Evolutionary conservation across 2,797 vertebrate species (phyloP).

Genomic region (Phoeniculus purpureus): DNA sequence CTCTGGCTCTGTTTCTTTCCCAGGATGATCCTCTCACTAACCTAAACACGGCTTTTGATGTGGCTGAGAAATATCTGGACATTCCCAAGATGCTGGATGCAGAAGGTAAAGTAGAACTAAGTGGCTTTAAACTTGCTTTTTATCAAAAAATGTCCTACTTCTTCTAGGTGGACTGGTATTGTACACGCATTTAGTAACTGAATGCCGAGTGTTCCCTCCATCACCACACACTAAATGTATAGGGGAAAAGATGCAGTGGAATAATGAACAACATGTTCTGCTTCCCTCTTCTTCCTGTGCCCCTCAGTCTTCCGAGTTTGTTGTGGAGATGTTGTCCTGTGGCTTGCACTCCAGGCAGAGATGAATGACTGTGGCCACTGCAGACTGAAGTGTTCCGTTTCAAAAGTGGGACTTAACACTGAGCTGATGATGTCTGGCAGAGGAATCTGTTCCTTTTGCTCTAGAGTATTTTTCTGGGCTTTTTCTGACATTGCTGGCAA

Average conservation of each 20-base stretch:
- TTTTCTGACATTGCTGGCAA: neutral
- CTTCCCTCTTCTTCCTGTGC: neutral
- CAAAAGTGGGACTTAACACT: neutral
- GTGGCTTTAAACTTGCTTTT: neutral
- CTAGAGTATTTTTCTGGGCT: neutral
- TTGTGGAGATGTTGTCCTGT: neutral
- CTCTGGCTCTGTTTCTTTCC: slow-evolving; percentile 26
- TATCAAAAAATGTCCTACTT: slow-evolving; percentile 4
- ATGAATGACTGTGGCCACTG: neutral
- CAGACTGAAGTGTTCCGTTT: neutral
- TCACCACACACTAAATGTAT: neutral
- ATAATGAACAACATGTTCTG: slow-evolving; percentile 3
- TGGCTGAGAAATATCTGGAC: slow-evolving; percentile 93
- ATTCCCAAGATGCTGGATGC: slow-evolving; percentile 98
- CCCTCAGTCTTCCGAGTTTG: neutral
- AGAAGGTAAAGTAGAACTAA: slow-evolving; percentile 84
- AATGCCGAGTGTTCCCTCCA: neutral
- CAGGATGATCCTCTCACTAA: slow-evolving; percentile 95
- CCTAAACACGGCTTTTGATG: slow-evolving; percentile 94
- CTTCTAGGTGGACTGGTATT: slow-evolving; percentile 19
- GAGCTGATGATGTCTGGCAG: neutral
- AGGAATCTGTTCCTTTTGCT: neutral
- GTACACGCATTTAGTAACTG: neutral
- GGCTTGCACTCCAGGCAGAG: neutral
- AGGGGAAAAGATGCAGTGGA: neutral